Evolutionary conservation across 2,797 vertebrate species (phyloP).

Genomic region (Hozukius guyotensis): DNA sequence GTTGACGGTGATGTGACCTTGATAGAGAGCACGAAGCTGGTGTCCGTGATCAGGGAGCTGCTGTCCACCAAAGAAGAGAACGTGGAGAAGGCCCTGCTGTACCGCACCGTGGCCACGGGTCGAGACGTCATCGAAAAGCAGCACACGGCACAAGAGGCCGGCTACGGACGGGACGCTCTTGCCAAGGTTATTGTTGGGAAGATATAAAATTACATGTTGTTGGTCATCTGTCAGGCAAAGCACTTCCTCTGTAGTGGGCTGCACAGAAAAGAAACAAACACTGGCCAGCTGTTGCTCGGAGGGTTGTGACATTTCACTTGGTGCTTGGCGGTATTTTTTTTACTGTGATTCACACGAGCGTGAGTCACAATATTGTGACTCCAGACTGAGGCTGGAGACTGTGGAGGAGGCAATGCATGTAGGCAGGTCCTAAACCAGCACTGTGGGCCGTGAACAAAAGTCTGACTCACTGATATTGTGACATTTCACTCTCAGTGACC

Average conservation of each 20-base stretch:
- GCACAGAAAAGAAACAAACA: background rate
- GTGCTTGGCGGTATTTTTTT: constrained; percentile 4
- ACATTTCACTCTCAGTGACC: constrained; percentile 22
- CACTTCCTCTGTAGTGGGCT: background rate
- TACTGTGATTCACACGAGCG: constrained; percentile 16
- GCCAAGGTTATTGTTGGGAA: constrained; percentile 86
- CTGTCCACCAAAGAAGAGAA: constrained; percentile 90
- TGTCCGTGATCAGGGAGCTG: constrained; percentile 87
- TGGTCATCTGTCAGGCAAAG: background rate
- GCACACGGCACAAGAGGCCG: constrained; percentile 93
- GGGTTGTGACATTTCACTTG: constrained; percentile 15
- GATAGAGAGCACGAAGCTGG: constrained; percentile 90
- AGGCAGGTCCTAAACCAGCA: constrained; percentile 8
- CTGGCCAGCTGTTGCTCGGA: background rate
- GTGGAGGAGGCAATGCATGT: constrained; percentile 18
- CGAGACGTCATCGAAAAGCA: constrained; percentile 97
- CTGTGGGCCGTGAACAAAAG: constrained; percentile 13
- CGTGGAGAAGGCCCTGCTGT: constrained; percentile 94
- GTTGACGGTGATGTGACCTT: constrained; percentile 91
- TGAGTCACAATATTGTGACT: constrained; percentile 62
- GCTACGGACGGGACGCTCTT: constrained; percentile 94
- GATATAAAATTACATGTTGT: background rate
- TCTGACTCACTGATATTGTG: constrained; percentile 49
- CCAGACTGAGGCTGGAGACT: constrained; percentile 25
- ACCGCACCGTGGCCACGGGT: constrained; percentile 95